Evolutionary conservation across 1,140 invertebrate genomes (phyloP).

Genomic region (Planococcus citri): DNA sequence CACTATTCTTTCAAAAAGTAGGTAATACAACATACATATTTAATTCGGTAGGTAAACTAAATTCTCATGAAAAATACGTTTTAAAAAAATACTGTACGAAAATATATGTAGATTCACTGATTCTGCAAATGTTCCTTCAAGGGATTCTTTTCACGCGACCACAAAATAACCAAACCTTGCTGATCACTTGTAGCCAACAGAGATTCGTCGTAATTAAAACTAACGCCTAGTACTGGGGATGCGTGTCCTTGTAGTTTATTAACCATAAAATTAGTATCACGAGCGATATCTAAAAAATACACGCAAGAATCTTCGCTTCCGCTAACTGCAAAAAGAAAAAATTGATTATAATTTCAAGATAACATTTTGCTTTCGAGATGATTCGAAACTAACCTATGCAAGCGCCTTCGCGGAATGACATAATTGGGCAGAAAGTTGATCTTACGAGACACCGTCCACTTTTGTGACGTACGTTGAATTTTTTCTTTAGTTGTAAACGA

Average conservation of each 20-base stretch:
- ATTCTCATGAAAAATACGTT: no score
- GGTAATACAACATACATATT: no score
- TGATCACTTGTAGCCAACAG: constrained; percentile 71
- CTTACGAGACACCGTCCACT: constrained; percentile 40
- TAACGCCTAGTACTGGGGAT: constrained; percentile 63
- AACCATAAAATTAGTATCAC: constrained; percentile 50
- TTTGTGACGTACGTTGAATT: constrained; percentile 50
- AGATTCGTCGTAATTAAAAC: constrained; percentile 82
- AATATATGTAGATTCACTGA: no score
- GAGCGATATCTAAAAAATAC: constrained; percentile 69
- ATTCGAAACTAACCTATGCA: constrained; percentile 47
- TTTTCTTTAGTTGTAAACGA: constrained; percentile 46
- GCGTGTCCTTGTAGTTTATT: constrained; percentile 77
- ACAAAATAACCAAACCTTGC: constrained; percentile 72
- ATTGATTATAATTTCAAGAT: constrained; percentile 24
- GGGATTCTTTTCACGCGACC: constrained; percentile 45
- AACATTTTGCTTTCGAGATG: neutral
- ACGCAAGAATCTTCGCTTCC: constrained; percentile 77
- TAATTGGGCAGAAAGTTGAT: constrained; percentile 73
- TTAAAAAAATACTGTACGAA: no score
- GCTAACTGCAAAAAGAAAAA: constrained; percentile 44
- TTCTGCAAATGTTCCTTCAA: neutral
- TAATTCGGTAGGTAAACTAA: no score
- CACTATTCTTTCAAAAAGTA: no score
- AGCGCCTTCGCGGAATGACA: constrained; percentile 65